Percentiles rank a stretch among this genome's conserved stretches.
phyloP scores from a whole-genome alignment of 2,113 vertebrate genomes.

The Crotalus tigris region DNA sequence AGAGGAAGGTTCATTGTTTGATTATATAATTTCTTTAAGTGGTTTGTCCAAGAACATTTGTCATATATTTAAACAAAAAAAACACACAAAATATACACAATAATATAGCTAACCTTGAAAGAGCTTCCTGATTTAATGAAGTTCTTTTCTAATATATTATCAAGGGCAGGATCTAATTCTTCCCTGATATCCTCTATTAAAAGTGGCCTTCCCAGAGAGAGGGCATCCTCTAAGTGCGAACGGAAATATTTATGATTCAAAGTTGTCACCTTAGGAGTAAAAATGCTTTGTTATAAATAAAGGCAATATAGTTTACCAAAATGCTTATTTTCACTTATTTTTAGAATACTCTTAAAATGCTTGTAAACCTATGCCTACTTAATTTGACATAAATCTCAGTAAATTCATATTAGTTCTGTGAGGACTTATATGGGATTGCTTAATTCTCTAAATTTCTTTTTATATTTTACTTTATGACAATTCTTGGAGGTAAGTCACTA shows the following conservation, averaged over 20 bases:
- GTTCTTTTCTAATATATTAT: conserved; percentile 78
- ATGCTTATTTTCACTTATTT: not conserved
- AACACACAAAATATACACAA: not conserved
- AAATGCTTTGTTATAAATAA: conserved; percentile 11
- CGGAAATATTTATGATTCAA: conserved; percentile 78
- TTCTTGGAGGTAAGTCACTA: not conserved
- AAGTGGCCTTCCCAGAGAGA: conserved; percentile 73
- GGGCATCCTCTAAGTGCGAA: conserved; percentile 72
- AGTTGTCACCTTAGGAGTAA: conserved; percentile 67
- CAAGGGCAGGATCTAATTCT: conserved; percentile 74
- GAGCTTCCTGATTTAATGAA: conserved; percentile 73
- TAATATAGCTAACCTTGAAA: conserved; percentile 67
- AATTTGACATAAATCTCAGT: not conserved
- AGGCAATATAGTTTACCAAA: not conserved
- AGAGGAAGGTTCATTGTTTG: not conserved
- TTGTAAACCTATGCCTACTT: not conserved
- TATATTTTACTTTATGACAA: not conserved
- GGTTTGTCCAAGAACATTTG: not conserved
- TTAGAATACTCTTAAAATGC: not conserved
- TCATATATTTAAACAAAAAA: not conserved
- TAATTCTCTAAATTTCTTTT: not conserved
- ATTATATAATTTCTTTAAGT: not conserved
- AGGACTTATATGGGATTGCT: not conserved
- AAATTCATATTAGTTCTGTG: not conserved
- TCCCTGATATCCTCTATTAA: conserved; percentile 76